Evolutionary conservation across 2,113 vertebrate genomes (phyloP), one percentile per base, ranked within the genome.

Genomic region (Muntiacus muntjak): DNA sequence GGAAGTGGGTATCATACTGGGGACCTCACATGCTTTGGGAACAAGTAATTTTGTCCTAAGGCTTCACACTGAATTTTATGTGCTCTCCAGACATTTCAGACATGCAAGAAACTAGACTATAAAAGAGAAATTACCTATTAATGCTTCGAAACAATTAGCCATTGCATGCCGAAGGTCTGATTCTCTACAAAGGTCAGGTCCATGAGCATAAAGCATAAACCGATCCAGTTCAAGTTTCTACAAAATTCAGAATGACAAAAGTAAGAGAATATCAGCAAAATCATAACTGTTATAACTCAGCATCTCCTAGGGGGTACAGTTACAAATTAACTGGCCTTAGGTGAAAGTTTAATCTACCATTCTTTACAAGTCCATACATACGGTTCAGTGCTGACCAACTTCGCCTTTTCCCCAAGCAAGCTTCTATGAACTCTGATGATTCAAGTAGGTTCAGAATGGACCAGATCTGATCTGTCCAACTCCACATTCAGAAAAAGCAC

Each of bases 91-190:
- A 86, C 33, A 71, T 36, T 67, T 95, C 1, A 94, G 23, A 95
- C 40, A 90, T 17, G 6, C 2, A 93, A 62, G 30, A 96, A 76
- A 95, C 13, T 12, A 60, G 14, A 91, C 64, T 87, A 86, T 54
- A 94, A 87, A 84, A 67, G 55, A 79, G 13, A 36, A 33, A 97
- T 99, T 99, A 99, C 99, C 99, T 98, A 99, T 99, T 2, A 99
- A 98, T 21, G 99, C 99, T 98, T 99, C 99, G 89, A 99, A 99
- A 99, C 99, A 99, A 99, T 99, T 99, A 98, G 99, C 99, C 99
- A 99, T 99, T 76, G 99, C 99, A 91, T 99, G 99, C 25, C 99
- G 99, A 96, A 99, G 99, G 98, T 99, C 99, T 0, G 99, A 99
- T 97, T 99, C 99, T 94, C 99, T 99, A 98, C 99, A 99, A 97